Percentiles rank a stretch among this genome's conserved stretches.
These are phyloP conservation scores for Rhinolophus sinicus DNA, from an alignment of 2,113 vertebrate species.

Conservation along the genomic window DNA sequence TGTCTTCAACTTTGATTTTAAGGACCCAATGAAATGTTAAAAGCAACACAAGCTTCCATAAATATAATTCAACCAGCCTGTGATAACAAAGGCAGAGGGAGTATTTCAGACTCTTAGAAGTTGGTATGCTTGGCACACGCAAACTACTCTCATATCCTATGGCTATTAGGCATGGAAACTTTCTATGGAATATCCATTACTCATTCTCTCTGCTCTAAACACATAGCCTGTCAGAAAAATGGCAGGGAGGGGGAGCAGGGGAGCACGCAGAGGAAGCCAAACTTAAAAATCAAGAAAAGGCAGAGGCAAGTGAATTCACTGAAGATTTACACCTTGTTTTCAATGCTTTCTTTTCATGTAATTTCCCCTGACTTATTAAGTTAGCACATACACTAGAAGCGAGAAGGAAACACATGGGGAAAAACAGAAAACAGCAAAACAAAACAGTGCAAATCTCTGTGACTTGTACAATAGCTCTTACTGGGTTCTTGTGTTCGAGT, in stretches of 20 bases:
- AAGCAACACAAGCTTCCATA: slow-evolving; percentile 65
- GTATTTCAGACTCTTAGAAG: slow-evolving; percentile 87
- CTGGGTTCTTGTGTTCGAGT: slow-evolving; percentile 63
- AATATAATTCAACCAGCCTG: slow-evolving; percentile 81
- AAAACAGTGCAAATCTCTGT: slow-evolving; percentile 58
- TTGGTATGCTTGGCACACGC: slow-evolving; percentile 86
- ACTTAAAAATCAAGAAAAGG: background rate
- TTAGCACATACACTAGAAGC: slow-evolving; percentile 69
- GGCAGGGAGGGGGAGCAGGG: background rate
- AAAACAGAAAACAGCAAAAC: slow-evolving; percentile 57
- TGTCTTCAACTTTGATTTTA: slow-evolving; percentile 35
- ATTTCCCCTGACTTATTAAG: slow-evolving; percentile 73
- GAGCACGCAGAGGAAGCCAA: background rate
- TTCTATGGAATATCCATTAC: slow-evolving; percentile 82
- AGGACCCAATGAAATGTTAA: slow-evolving; percentile 48
- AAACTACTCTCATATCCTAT: slow-evolving; percentile 85
- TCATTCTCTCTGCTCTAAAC: slow-evolving; percentile 79
- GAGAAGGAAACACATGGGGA: slow-evolving; percentile 64
- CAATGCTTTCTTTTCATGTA: slow-evolving; percentile 71
- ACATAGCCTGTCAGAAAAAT: slow-evolving; percentile 71
- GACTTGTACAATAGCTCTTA: slow-evolving; percentile 52
- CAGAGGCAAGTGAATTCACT: slow-evolving; percentile 51
- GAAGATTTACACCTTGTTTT: slow-evolving; percentile 69
- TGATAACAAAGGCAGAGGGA: slow-evolving; percentile 80
- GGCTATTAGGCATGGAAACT: slow-evolving; percentile 88